Evolutionary conservation across 1,140 invertebrate genomes (phyloP), one percentile per base, ranked within the genome.

Genomic region (Nasonia giraulti): DNA sequence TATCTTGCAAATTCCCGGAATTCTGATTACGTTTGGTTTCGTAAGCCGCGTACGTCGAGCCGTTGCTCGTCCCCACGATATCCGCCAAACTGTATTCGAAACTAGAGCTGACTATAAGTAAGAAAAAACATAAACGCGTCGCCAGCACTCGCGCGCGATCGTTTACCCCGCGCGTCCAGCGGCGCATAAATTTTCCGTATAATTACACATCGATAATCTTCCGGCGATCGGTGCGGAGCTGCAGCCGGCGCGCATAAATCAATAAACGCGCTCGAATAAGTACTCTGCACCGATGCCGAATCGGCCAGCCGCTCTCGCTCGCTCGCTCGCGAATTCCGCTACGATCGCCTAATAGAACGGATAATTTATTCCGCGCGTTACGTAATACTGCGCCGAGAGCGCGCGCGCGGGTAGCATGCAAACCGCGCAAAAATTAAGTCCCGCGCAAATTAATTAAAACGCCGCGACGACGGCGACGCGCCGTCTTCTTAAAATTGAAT

Each of bases 371-470:
- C 55, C 55, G 17, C 66, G 68, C 31, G 20, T 66, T 73, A 40
- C 55, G 17, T 33, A 83, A 77, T 47, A 12, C 20, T 31, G 50
- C 50, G 27, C 8, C n/a, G 71, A 27, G 10, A 2, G 37, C 62
- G 10, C 11, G 37, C 62, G 7, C 27, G 14, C 23, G 33, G 6
- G 27, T 3, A 27, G 27, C 44, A 82, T 62, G 47, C 71, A 75
- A 75, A 83, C 23, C 62, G 33, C 76, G 83, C 27, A 74, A 78
- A 71, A 78, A 78, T 73, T 40, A 78, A 71, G 62, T 73, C 40
- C 68, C 73, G 76, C 73, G 78, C 31, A 80, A 76, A 85, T 85
- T 75, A 68, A 85, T 80, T 76, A 85, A 80, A 85, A 31, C 37
- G 40, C 37, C 7, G 7, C 75, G 74, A 17, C 11, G 40, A 20